Percentiles rank a stretch among this genome's conserved stretches.
Evolutionary conservation across 2,113 vertebrate species (phyloP).

Genomic region (human): DNA sequence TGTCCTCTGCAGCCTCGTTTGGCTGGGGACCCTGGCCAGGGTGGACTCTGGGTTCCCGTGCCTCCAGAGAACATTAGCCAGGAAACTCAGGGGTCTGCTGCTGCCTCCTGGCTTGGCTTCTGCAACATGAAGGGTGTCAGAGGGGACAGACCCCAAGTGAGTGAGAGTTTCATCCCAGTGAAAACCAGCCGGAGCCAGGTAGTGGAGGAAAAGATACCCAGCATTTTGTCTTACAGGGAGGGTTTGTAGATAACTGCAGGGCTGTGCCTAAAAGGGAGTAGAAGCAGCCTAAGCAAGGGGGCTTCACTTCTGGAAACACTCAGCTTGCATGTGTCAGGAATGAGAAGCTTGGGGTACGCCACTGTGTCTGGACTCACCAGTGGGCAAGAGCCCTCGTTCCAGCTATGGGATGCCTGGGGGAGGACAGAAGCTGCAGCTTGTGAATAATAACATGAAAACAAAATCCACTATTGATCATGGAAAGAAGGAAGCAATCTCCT

Average conservation of each 20-base stretch:
- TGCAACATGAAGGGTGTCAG: background rate
- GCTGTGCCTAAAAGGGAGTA: background rate
- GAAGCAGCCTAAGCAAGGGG: background rate
- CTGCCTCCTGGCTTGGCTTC: background rate
- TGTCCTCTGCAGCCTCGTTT: background rate
- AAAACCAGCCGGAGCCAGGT: background rate
- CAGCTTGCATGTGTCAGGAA: background rate
- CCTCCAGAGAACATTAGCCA: background rate
- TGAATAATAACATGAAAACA: background rate
- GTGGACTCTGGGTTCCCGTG: background rate
- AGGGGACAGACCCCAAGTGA: background rate
- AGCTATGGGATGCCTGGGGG: too few species aligned
- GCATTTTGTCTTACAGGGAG: background rate
- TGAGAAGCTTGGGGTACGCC: too few species aligned
- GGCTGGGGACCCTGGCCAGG: background rate
- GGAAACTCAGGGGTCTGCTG: background rate
- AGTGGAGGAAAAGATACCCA: background rate
- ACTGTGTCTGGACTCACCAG: background rate
- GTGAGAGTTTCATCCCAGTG: background rate
- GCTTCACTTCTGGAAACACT: background rate
- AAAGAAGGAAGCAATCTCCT: constrained; percentile 1
- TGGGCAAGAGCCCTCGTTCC: background rate
- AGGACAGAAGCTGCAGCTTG: background rate
- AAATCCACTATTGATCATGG: background rate
- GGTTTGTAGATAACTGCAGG: background rate